A percentile compares a stretch with the other conserved stretches of the same genome.
These are phyloP conservation scores for Silurus lanzhouensis DNA, from an alignment of 2,797 vertebrate genomes.

Conservation along the genomic window DNA sequence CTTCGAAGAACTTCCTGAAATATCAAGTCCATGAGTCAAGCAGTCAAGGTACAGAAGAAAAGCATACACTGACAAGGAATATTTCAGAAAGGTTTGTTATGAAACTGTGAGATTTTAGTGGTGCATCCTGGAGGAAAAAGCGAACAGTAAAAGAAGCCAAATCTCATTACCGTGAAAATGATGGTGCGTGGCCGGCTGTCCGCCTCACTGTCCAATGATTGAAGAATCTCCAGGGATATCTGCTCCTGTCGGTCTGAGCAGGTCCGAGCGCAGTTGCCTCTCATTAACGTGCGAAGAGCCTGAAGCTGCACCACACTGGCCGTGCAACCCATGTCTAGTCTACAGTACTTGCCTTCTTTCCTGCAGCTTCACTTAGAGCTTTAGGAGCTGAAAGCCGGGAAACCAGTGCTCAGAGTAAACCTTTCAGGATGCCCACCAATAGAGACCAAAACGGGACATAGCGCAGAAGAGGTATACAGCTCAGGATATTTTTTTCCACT, in stretches of 20 bases:
- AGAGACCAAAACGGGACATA: too few species aligned
- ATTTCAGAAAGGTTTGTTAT: too few species aligned
- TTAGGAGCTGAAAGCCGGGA: background rate
- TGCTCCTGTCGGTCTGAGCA: constrained; percentile 85
- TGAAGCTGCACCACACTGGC: constrained; percentile 92
- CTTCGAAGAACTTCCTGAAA: constrained; percentile 14
- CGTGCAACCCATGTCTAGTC: constrained; percentile 92
- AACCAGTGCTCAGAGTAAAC: background rate
- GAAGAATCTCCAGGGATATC: constrained; percentile 84
- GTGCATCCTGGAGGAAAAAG: background rate
- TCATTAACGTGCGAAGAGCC: constrained; percentile 88
- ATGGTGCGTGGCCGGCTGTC: constrained; percentile 82
- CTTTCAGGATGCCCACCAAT: background rate
- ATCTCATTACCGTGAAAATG: constrained; percentile 87
- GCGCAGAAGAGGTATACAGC: background rate
- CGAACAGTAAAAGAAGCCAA: background rate
- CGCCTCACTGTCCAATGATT: constrained; percentile 82
- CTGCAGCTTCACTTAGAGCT: background rate
- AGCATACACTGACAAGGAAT: background rate
- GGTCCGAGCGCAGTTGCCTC: constrained; percentile 90
- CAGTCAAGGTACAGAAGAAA: background rate
- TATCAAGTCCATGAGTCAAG: background rate
- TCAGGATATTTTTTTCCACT: background rate
- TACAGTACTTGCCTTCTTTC: constrained; percentile 50
- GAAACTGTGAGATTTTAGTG: background rate